These are phyloP conservation scores for Heliconius aoede DNA, from an alignment of 2,888 invertebrate genomes.

Conservation along the genomic window DNA sequence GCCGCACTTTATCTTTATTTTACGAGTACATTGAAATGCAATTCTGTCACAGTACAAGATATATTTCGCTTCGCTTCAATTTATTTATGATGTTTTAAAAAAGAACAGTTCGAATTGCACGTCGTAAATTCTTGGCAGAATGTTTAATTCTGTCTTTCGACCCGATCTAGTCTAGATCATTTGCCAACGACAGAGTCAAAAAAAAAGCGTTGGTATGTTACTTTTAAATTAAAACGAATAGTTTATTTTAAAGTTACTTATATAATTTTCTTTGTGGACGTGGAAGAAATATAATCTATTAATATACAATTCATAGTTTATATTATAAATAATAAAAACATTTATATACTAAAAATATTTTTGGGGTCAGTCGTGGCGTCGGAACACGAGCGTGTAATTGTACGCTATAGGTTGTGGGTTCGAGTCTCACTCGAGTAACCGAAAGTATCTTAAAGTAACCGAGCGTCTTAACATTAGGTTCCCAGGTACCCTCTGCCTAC, in stretches of 20 bases:
- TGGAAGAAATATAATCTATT: not conserved
- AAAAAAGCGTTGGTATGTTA: not conserved
- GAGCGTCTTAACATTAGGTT: not conserved
- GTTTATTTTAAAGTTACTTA: not conserved
- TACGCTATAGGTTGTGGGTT: too few relatives aligned
- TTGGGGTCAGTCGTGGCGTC: too few relatives aligned
- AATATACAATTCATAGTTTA: too few relatives aligned
- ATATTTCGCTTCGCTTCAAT: not conserved
- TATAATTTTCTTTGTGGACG: not conserved
- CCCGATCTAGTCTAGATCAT: not conserved
- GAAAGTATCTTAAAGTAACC: not conserved
- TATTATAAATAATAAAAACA: too few relatives aligned
- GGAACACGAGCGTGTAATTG: too few relatives aligned
- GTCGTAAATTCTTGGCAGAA: conserved; percentile 12
- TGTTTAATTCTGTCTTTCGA: not conserved
- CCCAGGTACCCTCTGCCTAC: too few relatives aligned
- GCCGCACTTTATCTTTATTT: too few relatives aligned
- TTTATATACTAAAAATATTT: too few relatives aligned
- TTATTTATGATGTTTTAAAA: not conserved
- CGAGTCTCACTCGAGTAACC: too few relatives aligned
- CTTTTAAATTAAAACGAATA: not conserved
- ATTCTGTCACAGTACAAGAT: not conserved
- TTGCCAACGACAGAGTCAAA: not conserved
- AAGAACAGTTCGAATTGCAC: not conserved
- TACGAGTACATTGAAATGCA: too few relatives aligned